These are phyloP conservation scores for Zalophus californianus DNA, from an alignment of 2,797 vertebrate species.

Conservation along the genomic window DNA sequence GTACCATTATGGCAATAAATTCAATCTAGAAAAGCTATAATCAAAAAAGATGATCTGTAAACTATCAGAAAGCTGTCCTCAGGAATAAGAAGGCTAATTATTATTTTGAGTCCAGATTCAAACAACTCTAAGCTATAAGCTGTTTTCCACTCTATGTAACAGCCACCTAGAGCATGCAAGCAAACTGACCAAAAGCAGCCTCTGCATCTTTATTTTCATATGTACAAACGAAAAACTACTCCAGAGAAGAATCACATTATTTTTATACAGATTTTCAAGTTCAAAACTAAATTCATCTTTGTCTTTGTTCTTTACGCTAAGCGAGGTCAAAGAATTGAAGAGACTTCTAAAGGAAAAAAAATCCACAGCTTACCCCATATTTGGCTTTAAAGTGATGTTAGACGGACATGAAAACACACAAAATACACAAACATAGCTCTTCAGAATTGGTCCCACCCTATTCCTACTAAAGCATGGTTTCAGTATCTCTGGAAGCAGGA, in stretches of 20 bases:
- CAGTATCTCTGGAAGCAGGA: neutral
- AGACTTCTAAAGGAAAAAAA: conserved; percentile 57
- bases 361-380: neutral
- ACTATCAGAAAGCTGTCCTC: neutral
- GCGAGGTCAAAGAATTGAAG: conserved; percentile 38
- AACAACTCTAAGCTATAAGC: neutral
- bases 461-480: conserved; percentile 43
- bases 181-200: neutral
- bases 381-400: conserved; percentile 38
- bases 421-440: conserved; percentile 44
- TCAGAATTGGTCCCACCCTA: neutral
- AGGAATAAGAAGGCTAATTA: neutral
- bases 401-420: neutral
- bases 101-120: conserved; percentile 19
- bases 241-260: neutral
- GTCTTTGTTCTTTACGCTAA: conserved; percentile 32
- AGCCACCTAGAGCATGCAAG: neutral
- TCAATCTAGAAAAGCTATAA: neutral
- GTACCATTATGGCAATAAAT: conserved; percentile 50
- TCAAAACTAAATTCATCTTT: conserved; percentile 59
- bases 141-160: neutral
- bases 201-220: neutral
- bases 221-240: neutral
- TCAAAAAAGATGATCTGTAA: neutral
- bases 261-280: conserved; percentile 53